Conservation (phyloP, 2,797 vertebrate genomes). For the Mus caroli region DNA sequence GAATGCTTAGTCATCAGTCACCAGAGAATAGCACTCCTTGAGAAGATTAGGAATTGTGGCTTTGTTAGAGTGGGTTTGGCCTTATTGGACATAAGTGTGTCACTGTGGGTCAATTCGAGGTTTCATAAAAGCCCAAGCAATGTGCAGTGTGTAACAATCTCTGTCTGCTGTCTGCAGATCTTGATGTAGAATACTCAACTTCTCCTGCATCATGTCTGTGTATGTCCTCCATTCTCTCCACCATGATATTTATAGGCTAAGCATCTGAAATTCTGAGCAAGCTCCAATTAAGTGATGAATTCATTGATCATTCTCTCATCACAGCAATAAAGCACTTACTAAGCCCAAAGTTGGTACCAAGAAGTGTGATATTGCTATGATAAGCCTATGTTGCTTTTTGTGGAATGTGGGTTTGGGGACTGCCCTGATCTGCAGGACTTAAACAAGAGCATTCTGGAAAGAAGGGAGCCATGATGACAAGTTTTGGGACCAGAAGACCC, state of each 20-base stretch:
- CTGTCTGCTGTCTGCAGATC: not conserved
- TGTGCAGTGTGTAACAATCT: too few species aligned
- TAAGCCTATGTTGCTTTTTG: not conserved
- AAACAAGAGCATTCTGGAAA: too few species aligned
- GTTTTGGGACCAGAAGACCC: too few species aligned
- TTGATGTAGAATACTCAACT: not conserved
- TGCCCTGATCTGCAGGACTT: too few species aligned
- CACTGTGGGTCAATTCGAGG: not conserved
- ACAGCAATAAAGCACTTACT: not conserved
- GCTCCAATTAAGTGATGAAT: not conserved
- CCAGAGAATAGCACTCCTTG: not conserved
- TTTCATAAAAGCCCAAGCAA: not conserved
- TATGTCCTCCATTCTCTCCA: not conserved
- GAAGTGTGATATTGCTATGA: not conserved
- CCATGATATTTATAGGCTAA: not conserved
- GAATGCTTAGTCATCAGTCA: not conserved
- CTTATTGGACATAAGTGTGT: not conserved
- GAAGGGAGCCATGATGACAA: too few species aligned
- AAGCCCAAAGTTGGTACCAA: not conserved
- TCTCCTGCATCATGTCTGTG: not conserved
- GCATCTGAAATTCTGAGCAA: not conserved
- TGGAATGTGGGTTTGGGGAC: not conserved
- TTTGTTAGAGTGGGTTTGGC: not conserved
- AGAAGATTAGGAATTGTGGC: not conserved
- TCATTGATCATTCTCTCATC: not conserved